Evolutionary conservation across 1,140 invertebrate species (phyloP).

Genomic region (Drosophila triauraria): DNA sequence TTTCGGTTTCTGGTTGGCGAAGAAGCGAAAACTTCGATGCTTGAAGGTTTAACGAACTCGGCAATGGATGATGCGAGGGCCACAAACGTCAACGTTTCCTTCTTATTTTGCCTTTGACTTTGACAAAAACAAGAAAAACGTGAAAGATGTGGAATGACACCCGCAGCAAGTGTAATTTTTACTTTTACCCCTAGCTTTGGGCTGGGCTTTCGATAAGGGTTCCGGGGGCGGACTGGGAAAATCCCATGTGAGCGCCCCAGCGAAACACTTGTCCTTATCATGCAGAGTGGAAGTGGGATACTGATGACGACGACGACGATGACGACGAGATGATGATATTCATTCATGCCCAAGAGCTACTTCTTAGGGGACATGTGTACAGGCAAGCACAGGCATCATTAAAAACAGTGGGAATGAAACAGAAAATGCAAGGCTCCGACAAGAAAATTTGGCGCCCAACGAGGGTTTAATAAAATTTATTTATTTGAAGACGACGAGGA

Average conservation of each 20-base stretch:
- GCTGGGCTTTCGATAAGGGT: conserved; percentile 22
- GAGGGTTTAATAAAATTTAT: too few species aligned
- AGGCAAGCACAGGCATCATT: conserved; percentile 20
- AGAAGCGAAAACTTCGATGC: conserved; percentile 79
- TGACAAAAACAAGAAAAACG: conserved; percentile 37
- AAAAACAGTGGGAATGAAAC: conserved; percentile 16
- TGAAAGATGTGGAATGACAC: conserved; percentile 13
- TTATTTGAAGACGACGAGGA: background rate
- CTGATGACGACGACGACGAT: conserved; percentile 22
- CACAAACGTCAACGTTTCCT: conserved; percentile 65
- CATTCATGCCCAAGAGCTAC: conserved; percentile 80
- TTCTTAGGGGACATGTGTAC: conserved; percentile 60
- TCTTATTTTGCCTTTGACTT: conserved; percentile 52
- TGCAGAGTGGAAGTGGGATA: conserved; percentile 21
- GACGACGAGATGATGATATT: conserved; percentile 69
- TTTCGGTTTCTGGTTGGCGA: conserved; percentile 42
- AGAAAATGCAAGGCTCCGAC: background rate
- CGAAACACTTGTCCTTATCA: conserved; percentile 64
- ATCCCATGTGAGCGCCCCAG: conserved; percentile 54
- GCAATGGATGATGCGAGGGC: conserved; percentile 38
- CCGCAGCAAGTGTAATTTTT: conserved; percentile 67
- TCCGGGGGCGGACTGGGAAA: conserved; percentile 12
- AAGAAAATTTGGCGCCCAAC: too few species aligned
- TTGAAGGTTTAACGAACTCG: conserved; percentile 80
- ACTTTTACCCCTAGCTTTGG: conserved; percentile 66